Conservation (phyloP, 2,888 invertebrate genomes). For the Acleris holmiana region DNA sequence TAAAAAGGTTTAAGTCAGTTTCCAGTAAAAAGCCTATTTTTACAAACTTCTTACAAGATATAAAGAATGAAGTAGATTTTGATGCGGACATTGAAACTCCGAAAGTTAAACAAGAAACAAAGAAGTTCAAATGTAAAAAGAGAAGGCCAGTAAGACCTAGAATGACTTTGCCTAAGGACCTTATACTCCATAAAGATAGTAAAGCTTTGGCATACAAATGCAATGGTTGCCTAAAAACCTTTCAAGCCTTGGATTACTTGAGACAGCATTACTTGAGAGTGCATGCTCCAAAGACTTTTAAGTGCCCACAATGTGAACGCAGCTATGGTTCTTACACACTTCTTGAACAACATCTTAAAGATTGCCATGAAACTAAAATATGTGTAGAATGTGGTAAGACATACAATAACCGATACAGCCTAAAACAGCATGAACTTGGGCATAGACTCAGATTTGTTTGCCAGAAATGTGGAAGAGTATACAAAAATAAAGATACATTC, state of each 20-base stretch:
- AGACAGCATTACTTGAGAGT: slow-evolving; percentile 47
- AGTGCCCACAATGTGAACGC: slow-evolving; percentile 49
- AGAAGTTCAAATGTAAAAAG: slow-evolving; percentile 10
- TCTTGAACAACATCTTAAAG: slow-evolving; percentile 46
- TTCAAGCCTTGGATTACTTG: slow-evolving; percentile 41
- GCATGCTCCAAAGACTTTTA: slow-evolving; percentile 52
- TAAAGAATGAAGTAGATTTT: slow-evolving; percentile 19
- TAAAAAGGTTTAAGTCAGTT: slow-evolving; percentile 18
- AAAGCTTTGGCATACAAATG: slow-evolving; percentile 42
- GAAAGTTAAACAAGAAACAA: not conserved
- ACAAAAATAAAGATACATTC: slow-evolving; percentile 47
- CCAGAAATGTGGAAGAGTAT: slow-evolving; percentile 51
- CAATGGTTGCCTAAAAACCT: slow-evolving; percentile 46
- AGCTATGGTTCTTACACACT: slow-evolving; percentile 45
- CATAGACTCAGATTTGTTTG: slow-evolving; percentile 47
- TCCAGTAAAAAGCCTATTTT: slow-evolving; percentile 1
- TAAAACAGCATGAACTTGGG: slow-evolving; percentile 48
- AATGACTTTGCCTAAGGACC: slow-evolving; percentile 17
- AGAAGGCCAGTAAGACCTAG: slow-evolving; percentile 2
- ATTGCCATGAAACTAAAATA: slow-evolving; percentile 43
- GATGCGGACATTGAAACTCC: slow-evolving; percentile 17
- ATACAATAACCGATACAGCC: slow-evolving; percentile 45
- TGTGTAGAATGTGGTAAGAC: slow-evolving; percentile 55
- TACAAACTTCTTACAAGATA: slow-evolving; percentile 6
- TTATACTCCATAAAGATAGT: slow-evolving; percentile 29